Percentiles rank a stretch among this genome's conserved stretches.
These are phyloP conservation scores for Apocrypta bakeri DNA, from an alignment of 1,140 invertebrate species.

Conservation along the genomic window DNA sequence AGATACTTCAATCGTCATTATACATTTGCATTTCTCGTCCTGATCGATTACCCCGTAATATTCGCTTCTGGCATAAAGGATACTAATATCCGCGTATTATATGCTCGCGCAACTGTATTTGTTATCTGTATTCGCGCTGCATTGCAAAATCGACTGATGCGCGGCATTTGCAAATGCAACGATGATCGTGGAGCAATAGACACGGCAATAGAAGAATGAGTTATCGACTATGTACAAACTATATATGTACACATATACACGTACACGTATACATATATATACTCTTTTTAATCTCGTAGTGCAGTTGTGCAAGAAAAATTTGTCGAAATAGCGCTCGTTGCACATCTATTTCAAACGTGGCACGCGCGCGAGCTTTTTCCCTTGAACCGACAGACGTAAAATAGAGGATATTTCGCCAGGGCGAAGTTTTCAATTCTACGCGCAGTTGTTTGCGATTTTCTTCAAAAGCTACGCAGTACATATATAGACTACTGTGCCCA, in stretches of 20 bases:
- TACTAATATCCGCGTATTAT: conserved; percentile 12
- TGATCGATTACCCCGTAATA: conserved; percentile 15
- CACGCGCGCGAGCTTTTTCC: background rate
- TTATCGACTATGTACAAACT: background rate
- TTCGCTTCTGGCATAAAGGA: conserved; percentile 3
- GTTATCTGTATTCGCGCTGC: background rate
- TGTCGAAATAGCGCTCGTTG: background rate
- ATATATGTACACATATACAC: background rate
- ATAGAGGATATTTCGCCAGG: background rate
- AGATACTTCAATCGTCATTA: background rate
- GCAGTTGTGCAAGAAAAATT: background rate
- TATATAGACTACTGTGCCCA: no score
- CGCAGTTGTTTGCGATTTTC: conserved; percentile 34
- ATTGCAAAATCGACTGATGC: background rate
- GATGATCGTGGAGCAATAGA: no score
- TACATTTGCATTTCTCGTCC: background rate
- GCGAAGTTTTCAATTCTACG: background rate
- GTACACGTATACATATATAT: background rate
- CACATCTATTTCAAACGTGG: background rate
- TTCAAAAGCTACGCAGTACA: conserved; percentile 10
- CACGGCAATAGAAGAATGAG: background rate
- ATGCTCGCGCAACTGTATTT: background rate
- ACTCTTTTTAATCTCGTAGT: background rate
- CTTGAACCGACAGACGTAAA: background rate
- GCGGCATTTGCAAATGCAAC: no score